Evolutionary conservation across 2,113 vertebrate species (phyloP).

Genomic region (Hippocampus barbouri): DNA sequence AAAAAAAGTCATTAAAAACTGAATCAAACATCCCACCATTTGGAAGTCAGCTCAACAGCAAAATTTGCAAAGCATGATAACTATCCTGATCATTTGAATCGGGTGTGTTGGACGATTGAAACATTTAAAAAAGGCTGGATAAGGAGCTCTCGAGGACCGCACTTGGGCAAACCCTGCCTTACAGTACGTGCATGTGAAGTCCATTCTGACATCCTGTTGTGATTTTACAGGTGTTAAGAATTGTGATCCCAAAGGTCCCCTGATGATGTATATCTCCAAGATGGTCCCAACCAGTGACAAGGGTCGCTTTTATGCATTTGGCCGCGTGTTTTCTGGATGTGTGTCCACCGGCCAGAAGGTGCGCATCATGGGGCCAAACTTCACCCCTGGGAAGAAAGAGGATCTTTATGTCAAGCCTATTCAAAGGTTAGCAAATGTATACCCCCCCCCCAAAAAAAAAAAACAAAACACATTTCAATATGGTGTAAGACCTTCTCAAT

Average conservation of each 20-base stretch:
- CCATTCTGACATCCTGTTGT: not conserved
- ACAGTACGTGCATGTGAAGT: too few species aligned
- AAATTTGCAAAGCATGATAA: too few species aligned
- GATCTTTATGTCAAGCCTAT: constrained; percentile 93
- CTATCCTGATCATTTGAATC: too few species aligned
- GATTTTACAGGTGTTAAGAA: constrained; percentile 84
- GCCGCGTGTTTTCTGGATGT: constrained; percentile 89
- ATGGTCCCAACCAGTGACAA: constrained; percentile 96
- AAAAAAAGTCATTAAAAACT: too few species aligned
- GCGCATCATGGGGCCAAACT: constrained; percentile 96
- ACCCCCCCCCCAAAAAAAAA: not conserved
- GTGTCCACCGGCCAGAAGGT: constrained; percentile 91
- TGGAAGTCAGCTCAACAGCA: too few species aligned
- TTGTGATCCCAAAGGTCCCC: constrained; percentile 89
- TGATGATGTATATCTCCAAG: constrained; percentile 98
- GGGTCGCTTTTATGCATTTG: constrained; percentile 93
- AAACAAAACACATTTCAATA: not conserved
- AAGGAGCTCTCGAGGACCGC: too few species aligned
- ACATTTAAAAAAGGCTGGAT: too few species aligned
- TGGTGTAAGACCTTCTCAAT: not conserved
- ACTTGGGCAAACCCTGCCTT: too few species aligned
- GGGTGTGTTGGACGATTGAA: too few species aligned
- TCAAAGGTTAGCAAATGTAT: constrained; percentile 77
- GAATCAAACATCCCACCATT: too few species aligned
- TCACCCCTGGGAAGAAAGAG: constrained; percentile 90